Base-by-base conservation (phyloP, 1,140 invertebrate genomes). In the Cotesia typhae region DNA sequence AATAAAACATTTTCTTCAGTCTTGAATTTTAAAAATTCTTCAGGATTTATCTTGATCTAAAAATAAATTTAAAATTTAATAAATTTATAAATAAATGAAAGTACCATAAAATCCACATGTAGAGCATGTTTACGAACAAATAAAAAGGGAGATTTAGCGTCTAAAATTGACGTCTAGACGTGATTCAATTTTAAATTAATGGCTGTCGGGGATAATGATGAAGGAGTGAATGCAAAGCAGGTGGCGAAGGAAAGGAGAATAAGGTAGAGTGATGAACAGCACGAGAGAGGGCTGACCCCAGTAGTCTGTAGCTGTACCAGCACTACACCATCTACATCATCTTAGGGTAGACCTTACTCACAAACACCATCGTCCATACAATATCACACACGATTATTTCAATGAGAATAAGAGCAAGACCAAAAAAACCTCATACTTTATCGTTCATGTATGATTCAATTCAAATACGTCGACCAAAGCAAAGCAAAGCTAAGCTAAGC, bases 131-230 rank as follows among this genome's bases (percentile, higher is more conserved):
- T 14, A 47, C 41, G 6, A 20, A n/a, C 28, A 53, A 28, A 28
- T 67, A 47, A 53, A 67, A 67, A 67, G 51, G 14, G 35, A 52
- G 47, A 67, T 52, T 67, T 67, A 52, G 53, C 10, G 10, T 47
- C 41, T 47, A 47, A 47, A 47, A 47, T 47, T 47, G 28, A 67
- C 59, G 70, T 66, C 70, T 65, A 65, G 70, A 72, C 70, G 64
- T 72, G 70, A 72, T 72, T 72, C 53, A 72, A 72, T 72, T 72
- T 59, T 64, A 72, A 72, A 72, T 72, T 72, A 72, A 72, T 72
- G 70, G 70, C 64, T 72, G 70, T 67, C 64, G 64, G 17, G 70
- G 64, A 72, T 72, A 72, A 72, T 72, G 65, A 72, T 66, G 65
- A 35, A 37, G 70, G 52, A 57, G 14, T 53, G 55, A 72, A 72